phyloP scores from a whole-genome alignment of 2,888 invertebrate genomes.

The Tanypteryx hageni region DNA sequence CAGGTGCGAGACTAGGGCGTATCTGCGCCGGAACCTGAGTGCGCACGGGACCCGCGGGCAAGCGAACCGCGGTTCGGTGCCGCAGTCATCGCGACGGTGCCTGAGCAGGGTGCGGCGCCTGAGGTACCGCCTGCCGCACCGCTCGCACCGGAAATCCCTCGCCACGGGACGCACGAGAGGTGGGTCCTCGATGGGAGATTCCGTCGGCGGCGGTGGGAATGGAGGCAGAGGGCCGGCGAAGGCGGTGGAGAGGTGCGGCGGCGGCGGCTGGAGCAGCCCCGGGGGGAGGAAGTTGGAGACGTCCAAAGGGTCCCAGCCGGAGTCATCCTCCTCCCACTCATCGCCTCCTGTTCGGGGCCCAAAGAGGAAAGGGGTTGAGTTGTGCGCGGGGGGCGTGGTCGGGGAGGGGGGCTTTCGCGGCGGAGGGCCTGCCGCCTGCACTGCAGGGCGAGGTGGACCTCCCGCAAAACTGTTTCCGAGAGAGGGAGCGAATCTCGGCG shows the following conservation, averaged over 20 bases:
- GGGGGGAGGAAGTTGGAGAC: conserved; percentile 72
- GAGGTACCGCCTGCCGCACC: conserved; percentile 74
- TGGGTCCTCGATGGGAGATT: conserved; percentile 70
- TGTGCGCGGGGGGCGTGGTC: conserved; percentile 5
- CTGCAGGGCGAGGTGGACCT: neutral
- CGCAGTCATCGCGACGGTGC: conserved; percentile 75
- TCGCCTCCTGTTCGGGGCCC: conserved; percentile 54
- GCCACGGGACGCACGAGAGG: conserved; percentile 66
- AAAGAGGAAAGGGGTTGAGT: conserved; percentile 60
- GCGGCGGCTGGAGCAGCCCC: conserved; percentile 71
- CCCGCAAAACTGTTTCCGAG: neutral
- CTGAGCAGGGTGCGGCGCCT: conserved; percentile 73
- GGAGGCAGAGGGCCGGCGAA: conserved; percentile 29
- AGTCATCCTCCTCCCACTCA: conserved; percentile 53
- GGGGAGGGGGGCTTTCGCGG: neutral
- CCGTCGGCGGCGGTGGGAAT: conserved; percentile 67
- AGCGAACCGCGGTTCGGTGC: conserved; percentile 70
- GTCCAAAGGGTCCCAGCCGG: conserved; percentile 69
- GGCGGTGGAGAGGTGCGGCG: conserved; percentile 66
- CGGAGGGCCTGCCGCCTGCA: neutral
- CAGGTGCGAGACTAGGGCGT: conserved; percentile 78
- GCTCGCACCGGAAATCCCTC: conserved; percentile 70
- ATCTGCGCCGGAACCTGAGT: conserved; percentile 77
- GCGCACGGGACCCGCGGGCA: conserved; percentile 72
- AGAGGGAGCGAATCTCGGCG: no score